A percentile compares a stretch with the other conserved stretches of the same genome.
Evolutionary conservation across 1,140 invertebrate species (phyloP).

Genomic region (Drosophila subobscura): DNA sequence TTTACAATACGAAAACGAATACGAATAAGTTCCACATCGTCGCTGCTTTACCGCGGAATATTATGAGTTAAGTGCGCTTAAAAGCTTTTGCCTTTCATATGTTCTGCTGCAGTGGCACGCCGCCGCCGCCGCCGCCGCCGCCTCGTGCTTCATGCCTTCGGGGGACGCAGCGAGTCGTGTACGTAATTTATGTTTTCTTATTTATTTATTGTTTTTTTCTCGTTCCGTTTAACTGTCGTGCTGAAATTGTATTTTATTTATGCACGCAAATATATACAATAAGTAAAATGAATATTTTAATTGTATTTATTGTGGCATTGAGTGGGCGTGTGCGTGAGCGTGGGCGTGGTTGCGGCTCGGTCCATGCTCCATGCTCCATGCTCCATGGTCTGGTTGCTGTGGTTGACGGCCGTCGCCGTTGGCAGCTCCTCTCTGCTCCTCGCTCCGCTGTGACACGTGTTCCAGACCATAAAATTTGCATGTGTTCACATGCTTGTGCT

Average conservation of each 20-base stretch:
- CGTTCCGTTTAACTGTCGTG: conserved; percentile 33
- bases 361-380: too few relatives aligned
- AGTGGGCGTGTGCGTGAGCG: conserved; percentile 12
- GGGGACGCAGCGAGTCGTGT: conserved; percentile 45
- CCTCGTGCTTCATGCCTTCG: conserved; percentile 1
- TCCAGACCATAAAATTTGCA: conserved; percentile 69
- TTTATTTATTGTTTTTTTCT: conserved; percentile 59
- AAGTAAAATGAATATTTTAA: conserved; percentile 77
- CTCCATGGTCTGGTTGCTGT: conserved; percentile 10
- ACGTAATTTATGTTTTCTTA: conserved; percentile 72
- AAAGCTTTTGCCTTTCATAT: conserved; percentile 74
- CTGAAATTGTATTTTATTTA: conserved; percentile 75
- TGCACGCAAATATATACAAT: conserved; percentile 60
- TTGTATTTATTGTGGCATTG: conserved; percentile 71
- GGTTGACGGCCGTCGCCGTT: conserved; percentile 34
- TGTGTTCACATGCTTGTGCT: conserved; percentile 28
- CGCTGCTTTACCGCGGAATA: conserved; percentile 42
- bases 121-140: neutral
- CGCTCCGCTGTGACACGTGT: conserved; percentile 59
- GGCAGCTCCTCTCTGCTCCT: conserved; percentile 11
- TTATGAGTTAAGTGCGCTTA: conserved; percentile 82
- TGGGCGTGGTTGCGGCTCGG: conserved; percentile 1
- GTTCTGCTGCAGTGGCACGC: conserved; percentile 43
- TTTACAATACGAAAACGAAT: conserved; percentile 45
- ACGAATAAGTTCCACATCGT: conserved; percentile 33